phyloP scores from a whole-genome alignment of 1,140 invertebrate genomes.

The Scaptomyza montana region DNA sequence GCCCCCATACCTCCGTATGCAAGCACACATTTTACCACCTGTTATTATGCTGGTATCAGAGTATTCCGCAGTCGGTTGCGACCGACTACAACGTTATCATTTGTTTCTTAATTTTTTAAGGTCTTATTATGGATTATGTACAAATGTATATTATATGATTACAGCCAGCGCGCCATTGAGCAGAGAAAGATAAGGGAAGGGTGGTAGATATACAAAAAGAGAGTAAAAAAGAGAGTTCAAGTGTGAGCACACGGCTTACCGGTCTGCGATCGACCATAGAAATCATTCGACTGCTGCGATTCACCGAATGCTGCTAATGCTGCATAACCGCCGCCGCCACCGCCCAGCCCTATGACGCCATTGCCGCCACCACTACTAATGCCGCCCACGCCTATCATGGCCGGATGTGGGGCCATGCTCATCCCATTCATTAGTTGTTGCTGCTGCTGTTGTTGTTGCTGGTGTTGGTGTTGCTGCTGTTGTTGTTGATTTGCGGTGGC shows the following conservation, averaged over 20 bases:
- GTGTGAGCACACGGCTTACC: constrained; percentile 79
- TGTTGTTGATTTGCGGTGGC: constrained; percentile 54
- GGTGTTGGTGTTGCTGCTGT: no score
- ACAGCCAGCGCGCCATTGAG: constrained; percentile 34
- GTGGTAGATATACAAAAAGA: constrained; percentile 6
- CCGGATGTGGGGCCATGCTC: constrained; percentile 71
- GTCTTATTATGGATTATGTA: constrained; percentile 4
- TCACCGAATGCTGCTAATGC: constrained; percentile 57
- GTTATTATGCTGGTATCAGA: no score
- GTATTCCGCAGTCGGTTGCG: no score
- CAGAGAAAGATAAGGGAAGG: constrained; percentile 13
- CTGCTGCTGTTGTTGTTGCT: constrained; percentile 64
- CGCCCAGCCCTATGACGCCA: constrained; percentile 71
- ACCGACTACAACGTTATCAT: not conserved
- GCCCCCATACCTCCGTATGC: no score
- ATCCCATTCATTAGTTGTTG: constrained; percentile 69
- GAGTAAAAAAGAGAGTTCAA: constrained; percentile 45
- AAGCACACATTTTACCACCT: no score
- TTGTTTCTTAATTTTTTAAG: not conserved
- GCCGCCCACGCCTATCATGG: constrained; percentile 71
- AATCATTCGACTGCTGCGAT: constrained; percentile 76
- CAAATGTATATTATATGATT: constrained; percentile 19
- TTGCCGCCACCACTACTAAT: constrained; percentile 73
- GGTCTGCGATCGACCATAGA: constrained; percentile 83
- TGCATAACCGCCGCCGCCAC: constrained; percentile 49